Base-by-base conservation (phyloP, 2,888 invertebrate genomes). In the Cheilosia grossa region DNA sequence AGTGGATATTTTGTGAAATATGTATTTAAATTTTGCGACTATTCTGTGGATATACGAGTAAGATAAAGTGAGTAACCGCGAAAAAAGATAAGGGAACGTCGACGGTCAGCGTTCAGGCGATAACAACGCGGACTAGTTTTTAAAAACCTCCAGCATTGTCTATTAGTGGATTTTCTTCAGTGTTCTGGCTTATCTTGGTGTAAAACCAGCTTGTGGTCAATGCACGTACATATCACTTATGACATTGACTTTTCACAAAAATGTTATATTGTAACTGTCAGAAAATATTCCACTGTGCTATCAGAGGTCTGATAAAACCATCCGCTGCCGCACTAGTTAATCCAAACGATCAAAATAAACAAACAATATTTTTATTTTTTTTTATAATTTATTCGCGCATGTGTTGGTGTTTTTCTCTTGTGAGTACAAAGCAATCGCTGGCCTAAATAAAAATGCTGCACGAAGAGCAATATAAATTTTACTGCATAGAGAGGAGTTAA, bases 401-500 rank as follows among this genome's bases (percentile, higher is more conserved):
- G 51, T 24, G 49, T 58, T 40, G 47, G 47, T 51, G 10, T 33
- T 21, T 40, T 61, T 67, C 44, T 61, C 47, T 54, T 54, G 17
- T 24, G 17, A 44, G 56, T 66, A 21, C 21, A 58, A 10, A 15
- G 21, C 27, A 47, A 54, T 15, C 37, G 24, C 51, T 21, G 24
- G 19, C 24, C 51, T 58, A 54, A 63, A 42, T 44, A 30, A 51
- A 42, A 42, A 44, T 17, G 42, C 61, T 47, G 51, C 75, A 58
- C 40, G 61, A 70, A 82, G 75, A 82, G 81, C 44, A 53, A 64
- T 42, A 81, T 47, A 56, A 56, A 42, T 70, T 58, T 59, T 54
- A 59, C 69, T 77, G 30, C 40, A 75, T 70, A 77, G 64, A 75
- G 81, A 75, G 70, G 33, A 81, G 37, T 53, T 37, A 75, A 82